Base-by-base conservation (phyloP, 2,888 invertebrate genomes). In the Alsophila aescularia region DNA sequence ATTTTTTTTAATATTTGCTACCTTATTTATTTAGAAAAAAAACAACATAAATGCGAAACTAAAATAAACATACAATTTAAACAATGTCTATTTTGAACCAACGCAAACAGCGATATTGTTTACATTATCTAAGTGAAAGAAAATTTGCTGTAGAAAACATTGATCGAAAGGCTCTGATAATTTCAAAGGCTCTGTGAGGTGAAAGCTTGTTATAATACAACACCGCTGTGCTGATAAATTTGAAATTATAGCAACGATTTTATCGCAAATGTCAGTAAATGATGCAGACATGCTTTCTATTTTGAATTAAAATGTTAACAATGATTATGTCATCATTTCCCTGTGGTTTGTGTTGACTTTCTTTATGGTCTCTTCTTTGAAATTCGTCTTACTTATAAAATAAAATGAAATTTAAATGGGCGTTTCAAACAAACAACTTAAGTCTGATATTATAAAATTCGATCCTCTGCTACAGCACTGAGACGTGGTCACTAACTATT, bases 161-260 rank as follows among this genome's bases (percentile, higher is more conserved):
- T 41, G 52, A 60, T 62, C 37, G 53, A 54, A 61, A 61, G 59
- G 42, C 48, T 50, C 36, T 18, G 41, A 58, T 60, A 53, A 60
- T 41, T 55, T 55, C 32, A 42, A 60, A 54, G 16, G 51, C 52
- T 58, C 45, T 42, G 52, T 50, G 44, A 52, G 52, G 59, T 56
- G 62, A 65, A 65, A 65, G 62, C 60, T 47, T 51, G 34, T 57
- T 58, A 58, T 52, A 37, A 43, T 48, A 58, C 51, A 54, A 47
- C 55, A 27, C 32, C 21, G 60, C 32, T 60, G 58, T 55, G 51
- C 40, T 52, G 36, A 52, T 49, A 43, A 58, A 55, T 57, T 60
- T 42, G 21, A 39, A 63, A 52, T 53, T 58, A 55, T 45, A 51
- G 50, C 42, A 49, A 49, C 31, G 66, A 66, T 66, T 58, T 60